Evolutionary conservation across 2,113 vertebrate genomes (phyloP), one percentile per base, ranked within the genome.

Genomic region (Hyperoodon ampullatus): DNA sequence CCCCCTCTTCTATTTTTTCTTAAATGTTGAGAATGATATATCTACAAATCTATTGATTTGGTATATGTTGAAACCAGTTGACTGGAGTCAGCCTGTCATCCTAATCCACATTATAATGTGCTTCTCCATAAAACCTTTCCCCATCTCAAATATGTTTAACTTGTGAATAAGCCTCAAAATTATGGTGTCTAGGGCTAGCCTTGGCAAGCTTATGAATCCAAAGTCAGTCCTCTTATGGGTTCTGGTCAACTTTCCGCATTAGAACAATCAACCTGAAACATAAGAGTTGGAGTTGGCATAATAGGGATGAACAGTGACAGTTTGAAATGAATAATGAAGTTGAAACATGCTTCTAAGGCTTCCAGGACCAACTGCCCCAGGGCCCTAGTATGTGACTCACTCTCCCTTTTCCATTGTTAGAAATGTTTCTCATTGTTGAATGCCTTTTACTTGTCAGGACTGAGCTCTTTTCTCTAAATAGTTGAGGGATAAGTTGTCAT

Each of bases 401-500:
- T 26, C 65, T 26, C 50, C 4, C 39, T 28, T 42, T 26, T 3
- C 23, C 5, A 3, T 30, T 1, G 47, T 39, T 63, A 90, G 26
- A 21, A 86, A 55, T 3, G 6, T 19, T 13, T 26, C 84, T 91
- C 65, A 4, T 91, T 91, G 53, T 50, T 68, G 58, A 82, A 78
- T 55, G 11, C 15, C 75, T 88, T 23, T 72, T 11, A 50, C 92
- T 61, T 70, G 93, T 83, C 26, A 8, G 84, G 88, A 44, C 88
- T 2, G 3, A 78, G 60, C 6, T 47, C 50, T 78, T 75, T 53
- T 24, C 74, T 80, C 80, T 42, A 71, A 84, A 95, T 77, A 83
- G 53, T n/a, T 42, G 50, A 81, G n/a, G 8, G 5, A 50, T 94
- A 96, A 96, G 60, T n/a, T 61, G 33, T 50, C 70, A 35, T 60